Percentiles rank a stretch among this genome's conserved stretches.
phyloP scores from a whole-genome alignment of 2,113 vertebrate species.

The Callithrix jacchus region DNA sequence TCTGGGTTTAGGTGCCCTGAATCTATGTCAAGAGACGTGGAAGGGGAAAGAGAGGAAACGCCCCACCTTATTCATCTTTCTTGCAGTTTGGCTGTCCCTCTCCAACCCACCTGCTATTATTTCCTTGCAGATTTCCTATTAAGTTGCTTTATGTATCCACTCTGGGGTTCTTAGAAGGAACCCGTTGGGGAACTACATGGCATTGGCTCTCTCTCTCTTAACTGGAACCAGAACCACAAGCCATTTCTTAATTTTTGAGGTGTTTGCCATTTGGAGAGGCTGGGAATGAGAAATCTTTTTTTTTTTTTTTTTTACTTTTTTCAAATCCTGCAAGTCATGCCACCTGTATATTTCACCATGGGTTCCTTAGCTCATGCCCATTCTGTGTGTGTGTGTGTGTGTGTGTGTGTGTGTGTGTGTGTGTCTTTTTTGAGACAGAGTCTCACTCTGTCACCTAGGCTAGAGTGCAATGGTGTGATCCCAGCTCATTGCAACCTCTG shows the following conservation, averaged over 20 bases:
- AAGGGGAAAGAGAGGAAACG: background rate
- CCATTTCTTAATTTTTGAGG: slow-evolving; percentile 32
- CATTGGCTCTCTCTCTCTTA: background rate
- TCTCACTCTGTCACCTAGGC: no score
- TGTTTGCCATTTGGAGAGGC: background rate
- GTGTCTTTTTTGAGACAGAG: no score
- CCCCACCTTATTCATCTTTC: background rate
- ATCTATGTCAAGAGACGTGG: background rate
- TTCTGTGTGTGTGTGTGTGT: no score
- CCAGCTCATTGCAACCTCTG: no score
- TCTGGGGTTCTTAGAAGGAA: background rate
- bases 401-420: no score
- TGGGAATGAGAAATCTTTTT: background rate
- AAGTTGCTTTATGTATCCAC: background rate
- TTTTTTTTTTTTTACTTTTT: background rate
- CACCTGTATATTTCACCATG: background rate
- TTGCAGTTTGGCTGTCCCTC: background rate
- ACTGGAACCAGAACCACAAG: background rate
- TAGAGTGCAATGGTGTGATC: no score
- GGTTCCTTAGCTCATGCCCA: background rate
- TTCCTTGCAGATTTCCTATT: background rate
- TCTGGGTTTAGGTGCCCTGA: background rate
- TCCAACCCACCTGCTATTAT: background rate
- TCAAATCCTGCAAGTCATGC: background rate
- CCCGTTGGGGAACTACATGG: background rate